Evolutionary conservation across 2,888 invertebrate genomes (phyloP).

Genomic region (Scelioninae gen. 1): DNA sequence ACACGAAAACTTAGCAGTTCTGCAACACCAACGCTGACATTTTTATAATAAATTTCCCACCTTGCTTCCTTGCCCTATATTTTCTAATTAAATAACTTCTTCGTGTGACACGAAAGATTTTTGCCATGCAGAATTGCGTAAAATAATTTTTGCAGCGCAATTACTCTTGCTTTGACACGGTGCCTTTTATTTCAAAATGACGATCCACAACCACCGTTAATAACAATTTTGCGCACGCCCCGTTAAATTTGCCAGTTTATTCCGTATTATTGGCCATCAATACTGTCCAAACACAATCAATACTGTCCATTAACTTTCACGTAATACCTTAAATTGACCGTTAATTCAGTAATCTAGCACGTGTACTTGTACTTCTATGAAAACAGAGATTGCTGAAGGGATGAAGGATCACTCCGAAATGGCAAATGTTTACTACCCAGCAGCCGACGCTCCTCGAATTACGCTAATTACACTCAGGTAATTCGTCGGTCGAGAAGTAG

Average conservation of each 20-base stretch:
- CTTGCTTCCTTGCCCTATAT: no score
- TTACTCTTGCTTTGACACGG: slow-evolving; percentile 18
- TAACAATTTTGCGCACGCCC: slow-evolving; percentile 29
- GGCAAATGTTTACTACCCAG: slow-evolving; percentile 75
- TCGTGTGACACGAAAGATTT: background rate
- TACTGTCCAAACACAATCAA: slow-evolving; percentile 63
- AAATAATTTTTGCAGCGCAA: slow-evolving; percentile 13
- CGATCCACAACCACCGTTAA: background rate
- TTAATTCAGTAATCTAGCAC: slow-evolving; percentile 62
- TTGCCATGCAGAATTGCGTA: background rate
- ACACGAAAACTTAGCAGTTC: slow-evolving; percentile 23
- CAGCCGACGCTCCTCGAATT: slow-evolving; percentile 72
- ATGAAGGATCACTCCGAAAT: slow-evolving; percentile 69
- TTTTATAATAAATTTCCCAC: no score
- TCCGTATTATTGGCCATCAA: slow-evolving; percentile 52
- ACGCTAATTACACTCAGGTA: slow-evolving; percentile 73
- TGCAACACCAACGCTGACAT: background rate
- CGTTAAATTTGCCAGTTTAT: slow-evolving; percentile 32
- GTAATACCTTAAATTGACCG: slow-evolving; percentile 70
- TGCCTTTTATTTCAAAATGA: slow-evolving; percentile 17
- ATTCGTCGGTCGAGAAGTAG: slow-evolving; percentile 64
- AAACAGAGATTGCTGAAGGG: slow-evolving; percentile 60
- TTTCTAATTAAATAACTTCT: no score
- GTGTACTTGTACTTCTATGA: slow-evolving; percentile 45
- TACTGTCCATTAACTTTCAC: slow-evolving; percentile 65